These are phyloP conservation scores for Notiomystis cincta DNA, from an alignment of 2,113 vertebrate species.

Conservation along the genomic window DNA sequence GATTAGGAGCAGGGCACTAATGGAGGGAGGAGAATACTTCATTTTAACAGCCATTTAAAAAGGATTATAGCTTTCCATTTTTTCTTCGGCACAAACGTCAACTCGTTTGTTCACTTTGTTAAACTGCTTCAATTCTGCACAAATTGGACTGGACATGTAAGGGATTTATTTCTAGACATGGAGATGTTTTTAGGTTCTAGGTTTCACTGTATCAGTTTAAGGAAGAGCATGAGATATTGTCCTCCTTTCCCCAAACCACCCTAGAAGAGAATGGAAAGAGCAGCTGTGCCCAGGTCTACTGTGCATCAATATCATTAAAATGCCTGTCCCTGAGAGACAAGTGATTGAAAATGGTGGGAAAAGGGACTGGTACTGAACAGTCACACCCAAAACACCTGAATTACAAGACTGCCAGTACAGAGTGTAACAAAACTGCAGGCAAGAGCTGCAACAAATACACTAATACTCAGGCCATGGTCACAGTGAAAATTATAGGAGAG, in stretches of 20 bases:
- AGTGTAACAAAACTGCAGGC: background rate
- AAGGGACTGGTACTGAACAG: background rate
- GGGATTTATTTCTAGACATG: background rate
- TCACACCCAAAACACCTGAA: background rate
- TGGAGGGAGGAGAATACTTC: constrained; percentile 6
- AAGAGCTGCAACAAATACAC: background rate
- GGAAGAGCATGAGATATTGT: background rate
- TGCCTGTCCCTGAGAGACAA: background rate
- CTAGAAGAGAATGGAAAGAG: background rate
- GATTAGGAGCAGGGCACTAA: background rate
- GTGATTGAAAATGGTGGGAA: background rate
- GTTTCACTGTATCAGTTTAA: background rate
- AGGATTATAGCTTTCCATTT: constrained; percentile 16
- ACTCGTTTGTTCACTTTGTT: background rate
- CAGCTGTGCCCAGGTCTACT: background rate
- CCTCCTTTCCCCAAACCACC: background rate
- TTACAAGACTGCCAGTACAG: background rate
- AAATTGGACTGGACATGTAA: background rate
- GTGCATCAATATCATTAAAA: background rate
- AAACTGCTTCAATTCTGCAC: constrained; percentile 21
- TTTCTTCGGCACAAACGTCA: background rate
- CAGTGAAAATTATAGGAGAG: background rate
- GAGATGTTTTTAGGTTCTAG: background rate
- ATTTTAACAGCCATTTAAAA: constrained; percentile 11
- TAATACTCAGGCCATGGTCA: background rate